These are phyloP conservation scores for Pammene fasciana DNA, from an alignment of 2,888 invertebrate genomes.

Conservation along the genomic window DNA sequence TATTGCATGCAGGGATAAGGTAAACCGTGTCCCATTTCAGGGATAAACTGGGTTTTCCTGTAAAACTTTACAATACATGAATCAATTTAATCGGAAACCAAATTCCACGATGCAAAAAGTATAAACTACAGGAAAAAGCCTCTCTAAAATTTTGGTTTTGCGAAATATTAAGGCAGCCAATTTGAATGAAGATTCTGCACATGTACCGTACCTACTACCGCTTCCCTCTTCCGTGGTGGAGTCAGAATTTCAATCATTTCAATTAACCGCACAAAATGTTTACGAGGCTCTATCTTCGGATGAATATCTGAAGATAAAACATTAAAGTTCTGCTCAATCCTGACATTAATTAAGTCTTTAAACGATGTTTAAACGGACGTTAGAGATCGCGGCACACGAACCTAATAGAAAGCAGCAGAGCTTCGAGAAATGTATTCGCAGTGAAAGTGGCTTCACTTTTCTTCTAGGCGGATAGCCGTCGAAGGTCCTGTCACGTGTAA, in stretches of 20 bases:
- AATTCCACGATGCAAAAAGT: slow-evolving; percentile 4
- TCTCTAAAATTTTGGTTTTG: not conserved
- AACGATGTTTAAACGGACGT: slow-evolving; percentile 22
- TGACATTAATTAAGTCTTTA: not conserved
- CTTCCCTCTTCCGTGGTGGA: slow-evolving; percentile 70
- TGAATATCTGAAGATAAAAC: not conserved
- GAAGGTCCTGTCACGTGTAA: slow-evolving; percentile 34
- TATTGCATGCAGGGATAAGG: slow-evolving; percentile 15
- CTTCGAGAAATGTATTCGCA: slow-evolving; percentile 16
- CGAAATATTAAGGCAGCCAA: slow-evolving; percentile 10
- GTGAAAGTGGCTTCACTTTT: slow-evolving; percentile 35
- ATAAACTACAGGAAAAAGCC: slow-evolving; percentile 15
- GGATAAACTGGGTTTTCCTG: slow-evolving; percentile 32
- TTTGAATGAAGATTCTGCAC: slow-evolving; percentile 34
- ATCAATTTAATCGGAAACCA: slow-evolving; percentile 4
- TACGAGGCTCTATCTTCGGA: slow-evolving; percentile 6
- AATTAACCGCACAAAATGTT: slow-evolving; percentile 31
- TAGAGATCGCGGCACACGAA: slow-evolving; percentile 2
- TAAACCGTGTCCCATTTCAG: slow-evolving; percentile 11
- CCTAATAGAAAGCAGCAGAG: slow-evolving; percentile 28
- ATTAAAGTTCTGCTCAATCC: not conserved
- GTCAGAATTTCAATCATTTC: slow-evolving; percentile 67
- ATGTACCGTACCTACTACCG: slow-evolving; percentile 35
- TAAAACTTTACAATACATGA: not conserved
- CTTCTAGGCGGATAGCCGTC: slow-evolving; percentile 22